These are phyloP conservation scores for Decapterus maruadsi DNA, from an alignment of 2,797 vertebrate genomes.

Conservation along the genomic window DNA sequence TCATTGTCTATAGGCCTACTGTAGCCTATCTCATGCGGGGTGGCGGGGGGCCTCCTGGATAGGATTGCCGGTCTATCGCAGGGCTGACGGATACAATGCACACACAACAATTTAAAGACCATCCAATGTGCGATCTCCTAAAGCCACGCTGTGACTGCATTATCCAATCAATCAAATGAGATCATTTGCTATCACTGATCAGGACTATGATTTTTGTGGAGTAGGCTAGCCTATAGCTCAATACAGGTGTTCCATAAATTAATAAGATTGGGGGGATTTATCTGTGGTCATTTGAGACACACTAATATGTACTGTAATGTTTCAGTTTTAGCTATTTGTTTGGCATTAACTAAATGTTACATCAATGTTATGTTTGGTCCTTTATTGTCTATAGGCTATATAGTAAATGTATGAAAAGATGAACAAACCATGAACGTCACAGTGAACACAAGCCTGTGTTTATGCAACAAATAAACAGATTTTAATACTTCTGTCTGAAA, in stretches of 20 bases:
- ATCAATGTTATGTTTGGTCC: not conserved
- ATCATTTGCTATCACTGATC: not conserved
- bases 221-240: not conserved
- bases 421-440: not conserved
- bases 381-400: not conserved
- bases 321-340: not conserved
- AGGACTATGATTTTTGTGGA: slow-evolving; percentile 1
- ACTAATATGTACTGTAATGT: not conserved
- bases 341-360: not conserved
- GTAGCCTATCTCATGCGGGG: no score
- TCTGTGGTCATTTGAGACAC: not conserved
- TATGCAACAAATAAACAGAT: slow-evolving; percentile 44
- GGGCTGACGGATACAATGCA: no score
- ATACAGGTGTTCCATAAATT: not conserved
- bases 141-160: not conserved
- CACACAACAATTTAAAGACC: no score
- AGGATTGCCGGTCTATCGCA: no score
- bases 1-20: no score
- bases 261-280: not conserved
- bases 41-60: no score
- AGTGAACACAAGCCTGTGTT: slow-evolving; percentile 23
- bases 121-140: not conserved
- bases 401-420: slow-evolving; percentile 1
- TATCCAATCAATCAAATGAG: not conserved
- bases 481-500: not conserved